A percentile compares a stretch with the other conserved stretches of the same genome.
These are phyloP conservation scores for Elaphurus davidianus DNA, from an alignment of 2,113 vertebrate genomes.

Conservation along the genomic window DNA sequence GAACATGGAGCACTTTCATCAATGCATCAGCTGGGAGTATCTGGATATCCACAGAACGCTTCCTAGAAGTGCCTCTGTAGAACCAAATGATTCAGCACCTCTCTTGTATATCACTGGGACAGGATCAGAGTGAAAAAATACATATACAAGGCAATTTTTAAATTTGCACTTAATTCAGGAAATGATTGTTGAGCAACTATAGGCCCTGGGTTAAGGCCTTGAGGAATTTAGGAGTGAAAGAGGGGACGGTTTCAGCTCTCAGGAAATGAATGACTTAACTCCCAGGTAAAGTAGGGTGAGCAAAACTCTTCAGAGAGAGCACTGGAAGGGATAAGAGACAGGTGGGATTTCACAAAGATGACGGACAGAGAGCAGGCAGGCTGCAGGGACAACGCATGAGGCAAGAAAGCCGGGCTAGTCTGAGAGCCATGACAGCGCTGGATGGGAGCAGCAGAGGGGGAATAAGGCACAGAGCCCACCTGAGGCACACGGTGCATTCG, in stretches of 20 bases:
- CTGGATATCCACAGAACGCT: not conserved
- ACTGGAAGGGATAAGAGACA: not conserved
- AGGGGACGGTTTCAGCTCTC: not conserved
- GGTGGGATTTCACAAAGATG: not conserved
- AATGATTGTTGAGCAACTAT: not conserved
- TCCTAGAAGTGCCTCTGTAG: not conserved
- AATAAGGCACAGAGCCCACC: not conserved
- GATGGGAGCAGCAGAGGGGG: not conserved
- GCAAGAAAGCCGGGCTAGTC: not conserved
- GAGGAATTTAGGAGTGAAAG: not conserved
- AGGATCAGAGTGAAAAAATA: not conserved
- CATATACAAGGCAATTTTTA: not conserved
- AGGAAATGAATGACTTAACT: not conserved
- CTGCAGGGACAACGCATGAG: not conserved
- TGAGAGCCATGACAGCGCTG: not conserved
- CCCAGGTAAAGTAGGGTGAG: not conserved
- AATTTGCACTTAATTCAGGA: not conserved
- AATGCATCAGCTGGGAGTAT: not conserved
- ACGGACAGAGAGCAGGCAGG: not conserved
- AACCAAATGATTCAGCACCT: not conserved
- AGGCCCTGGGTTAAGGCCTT: not conserved
- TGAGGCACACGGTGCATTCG: accelerated
- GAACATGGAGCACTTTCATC: not conserved
- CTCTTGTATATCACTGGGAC: not conserved
- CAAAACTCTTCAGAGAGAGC: not conserved